These are phyloP conservation scores for Rhodophaea formosa DNA, from an alignment of 2,888 invertebrate genomes.

Conservation along the genomic window DNA sequence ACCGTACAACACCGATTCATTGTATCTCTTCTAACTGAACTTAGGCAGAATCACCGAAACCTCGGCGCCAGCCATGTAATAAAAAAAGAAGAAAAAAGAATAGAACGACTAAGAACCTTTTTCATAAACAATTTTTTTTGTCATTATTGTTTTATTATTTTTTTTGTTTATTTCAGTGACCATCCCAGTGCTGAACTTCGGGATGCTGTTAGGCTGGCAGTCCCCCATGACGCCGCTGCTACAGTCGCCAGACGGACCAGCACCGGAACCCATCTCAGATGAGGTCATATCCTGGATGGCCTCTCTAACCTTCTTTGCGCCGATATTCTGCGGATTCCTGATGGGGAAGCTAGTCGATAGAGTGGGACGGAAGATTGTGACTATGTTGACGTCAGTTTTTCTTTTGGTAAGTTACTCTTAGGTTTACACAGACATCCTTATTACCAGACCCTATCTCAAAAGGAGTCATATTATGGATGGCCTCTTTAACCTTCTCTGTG, in stretches of 20 bases:
- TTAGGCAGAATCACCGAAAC: too few relatives aligned
- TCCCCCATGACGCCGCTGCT: slow-evolving; percentile 80
- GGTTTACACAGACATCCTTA: too few relatives aligned
- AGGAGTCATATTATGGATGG: slow-evolving; percentile 80
- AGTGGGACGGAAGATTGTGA: slow-evolving; percentile 77
- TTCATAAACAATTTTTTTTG: too few relatives aligned
- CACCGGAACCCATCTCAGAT: slow-evolving; percentile 70
- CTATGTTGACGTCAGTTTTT: slow-evolving; percentile 76
- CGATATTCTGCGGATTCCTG: slow-evolving; percentile 76
- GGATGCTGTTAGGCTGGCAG: slow-evolving; percentile 81
- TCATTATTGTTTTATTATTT: neutral
- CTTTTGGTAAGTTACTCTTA: slow-evolving; percentile 65
- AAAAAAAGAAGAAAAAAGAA: too few relatives aligned
- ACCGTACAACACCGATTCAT: too few relatives aligned
- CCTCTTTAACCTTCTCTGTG: slow-evolving; percentile 78
- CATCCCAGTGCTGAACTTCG: slow-evolving; percentile 78
- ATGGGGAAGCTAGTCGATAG: slow-evolving; percentile 78
- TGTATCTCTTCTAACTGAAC: too few relatives aligned
- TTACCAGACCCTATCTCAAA: slow-evolving; percentile 69
- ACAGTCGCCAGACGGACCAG: slow-evolving; percentile 66
- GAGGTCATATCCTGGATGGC: slow-evolving; percentile 81
- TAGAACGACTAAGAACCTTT: too few relatives aligned
- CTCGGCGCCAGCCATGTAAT: too few relatives aligned
- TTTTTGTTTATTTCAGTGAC: slow-evolving; percentile 61
- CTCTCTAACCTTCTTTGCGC: slow-evolving; percentile 79